These are phyloP conservation scores for human DNA, from an alignment of 2,113 vertebrate species.

Conservation along the genomic window GRCh38 chr4:117487001-117487500, in stretches of 20 bases:
- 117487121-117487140: background rate
- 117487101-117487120: background rate
- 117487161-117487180: too few species aligned
- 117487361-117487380: background rate
- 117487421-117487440: background rate
- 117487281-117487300: background rate
- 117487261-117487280: background rate
- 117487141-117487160: too few species aligned
- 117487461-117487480: background rate
- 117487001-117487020: too few species aligned
- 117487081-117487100: background rate
- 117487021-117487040: background rate
- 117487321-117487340: background rate
- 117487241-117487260: background rate
- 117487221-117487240: too few species aligned
- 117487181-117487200: too few species aligned
- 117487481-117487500: background rate
- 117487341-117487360: background rate
- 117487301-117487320: background rate
- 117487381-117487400: background rate
- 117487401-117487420: background rate
- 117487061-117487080: background rate
- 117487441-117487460: background rate
- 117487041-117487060: background rate
- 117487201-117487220: too few species aligned